phyloP scores from a whole-genome alignment of 2,113 vertebrate genomes.

The Anguilla rostrata region DNA sequence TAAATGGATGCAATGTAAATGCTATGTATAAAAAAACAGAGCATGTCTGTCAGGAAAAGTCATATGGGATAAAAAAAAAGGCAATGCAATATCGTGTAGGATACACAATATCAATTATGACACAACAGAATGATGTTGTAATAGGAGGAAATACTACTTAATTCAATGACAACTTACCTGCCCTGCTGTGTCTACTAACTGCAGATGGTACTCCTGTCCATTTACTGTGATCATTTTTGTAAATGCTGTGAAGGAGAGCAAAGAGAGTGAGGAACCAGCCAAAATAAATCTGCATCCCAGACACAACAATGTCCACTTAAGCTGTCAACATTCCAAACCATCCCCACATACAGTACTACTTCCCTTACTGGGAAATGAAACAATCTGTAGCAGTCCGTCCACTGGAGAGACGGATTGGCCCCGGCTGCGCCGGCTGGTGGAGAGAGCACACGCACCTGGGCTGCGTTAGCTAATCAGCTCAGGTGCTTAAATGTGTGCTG shows the following conservation, averaged over 20 bases:
- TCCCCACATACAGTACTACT: neutral
- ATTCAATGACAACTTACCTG: constrained; percentile 75
- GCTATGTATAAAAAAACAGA: neutral
- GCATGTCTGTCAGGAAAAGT: neutral
- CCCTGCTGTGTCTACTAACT: constrained; percentile 96
- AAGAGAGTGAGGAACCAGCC: neutral
- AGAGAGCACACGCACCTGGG: no score
- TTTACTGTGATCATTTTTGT: constrained; percentile 98
- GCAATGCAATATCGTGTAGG: no score
- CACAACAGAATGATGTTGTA: neutral
- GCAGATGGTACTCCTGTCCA: constrained; percentile 97
- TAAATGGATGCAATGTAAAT: no score
- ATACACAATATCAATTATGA: no score
- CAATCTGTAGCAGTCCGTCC: no score
- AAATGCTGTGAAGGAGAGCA: constrained; percentile 76
- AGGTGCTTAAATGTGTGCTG: no score
- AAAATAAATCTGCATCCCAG: neutral
- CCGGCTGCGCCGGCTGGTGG: no score
- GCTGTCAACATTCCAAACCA: neutral
- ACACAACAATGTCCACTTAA: neutral
- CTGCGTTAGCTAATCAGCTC: no score
- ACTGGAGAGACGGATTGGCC: no score
- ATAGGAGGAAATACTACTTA: neutral
- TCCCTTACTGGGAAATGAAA: neutral
- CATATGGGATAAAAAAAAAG: neutral